Percentiles rank a stretch among this genome's conserved stretches.
phyloP scores from a whole-genome alignment of 2,888 invertebrate genomes.

The Blastobasis adustella region DNA sequence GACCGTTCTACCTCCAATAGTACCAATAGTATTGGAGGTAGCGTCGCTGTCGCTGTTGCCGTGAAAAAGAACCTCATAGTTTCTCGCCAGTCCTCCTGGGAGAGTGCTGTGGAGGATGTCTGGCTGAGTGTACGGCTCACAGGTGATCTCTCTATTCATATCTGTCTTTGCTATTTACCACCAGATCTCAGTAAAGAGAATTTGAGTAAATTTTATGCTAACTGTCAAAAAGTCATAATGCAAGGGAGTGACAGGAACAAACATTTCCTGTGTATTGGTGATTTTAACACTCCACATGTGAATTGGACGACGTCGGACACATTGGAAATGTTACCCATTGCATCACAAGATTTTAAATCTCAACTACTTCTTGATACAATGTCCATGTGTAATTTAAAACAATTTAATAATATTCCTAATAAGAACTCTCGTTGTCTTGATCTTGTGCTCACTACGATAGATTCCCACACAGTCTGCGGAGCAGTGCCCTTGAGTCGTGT shows the following conservation, averaged over 20 bases:
- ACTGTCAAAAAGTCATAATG: background rate
- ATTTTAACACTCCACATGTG: background rate
- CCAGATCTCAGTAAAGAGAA: constrained; percentile 2
- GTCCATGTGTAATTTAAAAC: constrained; percentile 1
- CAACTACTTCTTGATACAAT: background rate
- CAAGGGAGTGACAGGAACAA: background rate
- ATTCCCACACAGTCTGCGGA: background rate
- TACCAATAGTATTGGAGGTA: constrained; percentile 6
- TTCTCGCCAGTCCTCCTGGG: constrained; percentile 9
- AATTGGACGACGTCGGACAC: background rate
- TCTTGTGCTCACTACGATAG: constrained; percentile 3
- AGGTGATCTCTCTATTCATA: background rate
- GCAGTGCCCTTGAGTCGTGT: background rate
- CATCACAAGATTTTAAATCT: background rate
- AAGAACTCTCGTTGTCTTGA: constrained; percentile 4
- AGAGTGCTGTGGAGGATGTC: constrained; percentile 12
- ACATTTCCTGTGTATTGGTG: background rate
- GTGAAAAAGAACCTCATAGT: constrained; percentile 9
- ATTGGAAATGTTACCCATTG: background rate
- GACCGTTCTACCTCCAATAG: background rate
- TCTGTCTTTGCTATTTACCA: constrained; percentile 13
- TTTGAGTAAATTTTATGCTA: background rate
- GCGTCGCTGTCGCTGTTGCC: constrained; percentile 12
- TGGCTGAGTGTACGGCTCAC: constrained; percentile 10
- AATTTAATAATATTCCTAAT: constrained; percentile 6